Evolutionary conservation across 2,113 vertebrate genomes (phyloP).

Genomic region (Takifugu bimaculatus): DNA sequence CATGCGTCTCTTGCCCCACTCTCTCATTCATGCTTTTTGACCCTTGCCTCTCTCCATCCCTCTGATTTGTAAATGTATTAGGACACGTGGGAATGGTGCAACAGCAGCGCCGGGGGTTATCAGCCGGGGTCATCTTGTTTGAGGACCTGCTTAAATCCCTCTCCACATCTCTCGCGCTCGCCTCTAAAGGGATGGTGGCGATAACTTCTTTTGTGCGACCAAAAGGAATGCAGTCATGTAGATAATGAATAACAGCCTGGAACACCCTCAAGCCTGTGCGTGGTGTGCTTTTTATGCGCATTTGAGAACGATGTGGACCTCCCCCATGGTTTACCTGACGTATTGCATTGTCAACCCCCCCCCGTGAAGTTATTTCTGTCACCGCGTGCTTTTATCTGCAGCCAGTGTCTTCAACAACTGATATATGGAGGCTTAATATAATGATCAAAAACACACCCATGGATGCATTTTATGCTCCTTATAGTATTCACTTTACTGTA

Average conservation of each 20-base stretch:
- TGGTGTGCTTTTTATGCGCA: conserved; percentile 1
- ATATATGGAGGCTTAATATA: background rate
- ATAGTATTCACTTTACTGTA: conserved; percentile 49
- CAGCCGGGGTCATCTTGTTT: conserved; percentile 74
- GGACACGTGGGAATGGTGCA: conserved; percentile 73
- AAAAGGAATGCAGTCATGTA: conserved; percentile 70
- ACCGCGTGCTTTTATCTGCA: background rate
- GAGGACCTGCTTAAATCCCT: conserved; percentile 69
- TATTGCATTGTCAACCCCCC: conserved; percentile 27
- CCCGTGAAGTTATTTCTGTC: conserved; percentile 26
- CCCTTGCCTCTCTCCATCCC: conserved; percentile 21
- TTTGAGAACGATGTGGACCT: conserved; percentile 46
- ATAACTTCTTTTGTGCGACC: conserved; percentile 69
- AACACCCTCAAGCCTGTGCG: conserved; percentile 58
- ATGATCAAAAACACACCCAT: background rate
- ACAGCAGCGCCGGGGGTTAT: conserved; percentile 62
- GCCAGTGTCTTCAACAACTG: background rate
- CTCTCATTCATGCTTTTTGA: conserved; percentile 33
- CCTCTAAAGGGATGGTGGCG: conserved; percentile 64
- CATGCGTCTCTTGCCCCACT: conserved; percentile 20
- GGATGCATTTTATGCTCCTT: conserved; percentile 28
- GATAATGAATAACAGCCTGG: conserved; percentile 74
- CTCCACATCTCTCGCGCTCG: conserved; percentile 49
- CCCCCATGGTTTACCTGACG: conserved; percentile 47
- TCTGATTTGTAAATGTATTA: conserved; percentile 62